Evolutionary conservation across 2,888 invertebrate genomes (phyloP).

Genomic region (Tinea pellionella): DNA sequence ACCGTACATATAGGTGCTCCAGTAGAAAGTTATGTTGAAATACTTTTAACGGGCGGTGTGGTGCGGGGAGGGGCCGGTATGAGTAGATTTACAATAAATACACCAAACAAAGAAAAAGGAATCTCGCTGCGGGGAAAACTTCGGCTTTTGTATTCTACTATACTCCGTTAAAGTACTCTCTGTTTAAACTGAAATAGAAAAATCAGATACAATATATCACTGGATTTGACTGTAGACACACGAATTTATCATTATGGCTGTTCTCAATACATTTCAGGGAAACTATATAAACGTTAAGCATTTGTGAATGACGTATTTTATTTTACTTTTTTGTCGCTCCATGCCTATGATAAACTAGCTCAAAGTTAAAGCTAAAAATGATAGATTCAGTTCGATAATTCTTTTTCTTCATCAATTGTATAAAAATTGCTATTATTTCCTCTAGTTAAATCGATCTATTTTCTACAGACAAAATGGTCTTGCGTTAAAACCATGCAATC

Average conservation of each 20-base stretch:
- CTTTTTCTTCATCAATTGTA: no score
- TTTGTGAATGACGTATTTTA: not conserved
- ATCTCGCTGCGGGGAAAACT: conserved; percentile 64
- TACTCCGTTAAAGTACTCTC: conserved; percentile 29
- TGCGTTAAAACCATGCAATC: not conserved
- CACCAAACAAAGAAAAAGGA: conserved; percentile 68
- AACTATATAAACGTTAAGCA: not conserved
- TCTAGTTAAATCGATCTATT: not conserved
- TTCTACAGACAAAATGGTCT: not conserved
- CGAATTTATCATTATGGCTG: not conserved
- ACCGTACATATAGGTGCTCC: conserved; percentile 10
- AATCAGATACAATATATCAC: not conserved
- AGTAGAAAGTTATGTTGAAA: conserved; percentile 62
- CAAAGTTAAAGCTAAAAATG: no score
- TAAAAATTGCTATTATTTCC: no score
- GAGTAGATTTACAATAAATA: conserved; percentile 70
- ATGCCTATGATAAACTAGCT: no score
- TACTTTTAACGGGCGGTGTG: conserved; percentile 48
- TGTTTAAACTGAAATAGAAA: conserved; percentile 11
- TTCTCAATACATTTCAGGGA: not conserved
- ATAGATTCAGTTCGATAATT: no score
- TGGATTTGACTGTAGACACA: not conserved
- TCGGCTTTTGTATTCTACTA: conserved; percentile 48
- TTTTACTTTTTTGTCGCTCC: no score
- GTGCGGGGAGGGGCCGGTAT: conserved; percentile 40